Evolutionary conservation across 2,113 vertebrate species (phyloP), one percentile per base, ranked within the genome.

Genomic region (Saguinus midas): DNA sequence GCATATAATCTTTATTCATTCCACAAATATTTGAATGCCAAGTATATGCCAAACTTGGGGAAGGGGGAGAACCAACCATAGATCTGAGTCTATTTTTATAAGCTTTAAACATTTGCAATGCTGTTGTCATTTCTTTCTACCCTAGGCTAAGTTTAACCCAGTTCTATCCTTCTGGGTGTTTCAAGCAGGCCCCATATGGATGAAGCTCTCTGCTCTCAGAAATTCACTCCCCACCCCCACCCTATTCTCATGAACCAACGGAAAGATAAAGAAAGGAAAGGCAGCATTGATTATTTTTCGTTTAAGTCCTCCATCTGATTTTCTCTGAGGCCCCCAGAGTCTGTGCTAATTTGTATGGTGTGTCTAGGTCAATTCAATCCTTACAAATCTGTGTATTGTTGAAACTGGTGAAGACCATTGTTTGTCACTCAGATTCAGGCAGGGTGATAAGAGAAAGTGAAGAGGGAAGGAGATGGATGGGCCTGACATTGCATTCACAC

Each of bases 401-500:
- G 66, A 72, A 58, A 35, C 5, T 57, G 43, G 43, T 37, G 58
- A 86, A 86, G 90, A 82, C 43, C 68, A 75, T 16, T 73, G 48
- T 96, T 84, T 92, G 87, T 79, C 89, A 48, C 32, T 80, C 43
- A 57, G 32, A 93, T 75, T 61, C 20, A 3, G 50, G 73, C 61
- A 79, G n/a, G n/a, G 17, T 14, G 58, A 91, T 75, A 73, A 83
- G 58, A 83, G 81, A 92, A 84, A 93, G 25, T 2, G 9, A 73
- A 87, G 48, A 75, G 17, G n/a, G 61, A 86, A 91, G 55, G 89
- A 95, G 52, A 85, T 95, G 87, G 94, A 79, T 55, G 90, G 91
- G 55, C 3, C 20, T 73, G n/a, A n/a, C 1, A 0, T 57, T 70
- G 16, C 29, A 37, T 37, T 90, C 27, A 76, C 57, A 58, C 48